Base-by-base conservation (phyloP, 2,888 invertebrate genomes). In the Myopa testacea region DNA sequence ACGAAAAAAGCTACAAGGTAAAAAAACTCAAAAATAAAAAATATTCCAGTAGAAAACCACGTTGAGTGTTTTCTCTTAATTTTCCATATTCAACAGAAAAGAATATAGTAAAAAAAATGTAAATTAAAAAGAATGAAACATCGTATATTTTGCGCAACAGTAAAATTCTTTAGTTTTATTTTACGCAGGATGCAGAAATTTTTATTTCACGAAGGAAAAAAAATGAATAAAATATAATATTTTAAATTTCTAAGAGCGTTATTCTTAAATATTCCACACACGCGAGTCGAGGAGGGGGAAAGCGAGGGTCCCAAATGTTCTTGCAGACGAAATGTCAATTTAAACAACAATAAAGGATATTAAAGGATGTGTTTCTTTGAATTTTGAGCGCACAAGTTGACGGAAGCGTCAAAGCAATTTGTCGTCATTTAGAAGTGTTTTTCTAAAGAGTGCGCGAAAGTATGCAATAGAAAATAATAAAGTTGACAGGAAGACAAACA, bases 391-490 rank as follows among this genome's bases (percentile, higher is more conserved):
- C 6, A 52, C 26, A 40, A 5, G 40, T 45, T 68, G 14, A 37
- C 58, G 65, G 50, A 52, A 65, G 55, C 74, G 65, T 63, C 50
- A 19, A 62, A 65, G 45, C 74, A 74, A 74, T 74, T 74, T 74
- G 74, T 52, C 74, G 74, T 50, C 74, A 37, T 63, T 74, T 74
- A 52, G 37, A 75, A 75, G 62, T 60, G 73, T 60, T 73, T 73
- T 73, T 65, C 37, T 19, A 62, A 7, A 40, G 60, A 71, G 19
- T 26, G 73, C 62, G 7, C 60, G 45, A 40, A 73, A 73, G 62
- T 62, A 62, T 62, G 62, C 62, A 60, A 62, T 73, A 52, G 40
- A 60, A 73, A 73, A 73, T 73, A 62, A 62, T 19, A 71, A 60
- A 73, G 73, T 45, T 60, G 45, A 45, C 7, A 38, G 38, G 34